These are phyloP conservation scores for Arenaria interpres DNA, from an alignment of 2,113 vertebrate species.

Conservation along the genomic window DNA sequence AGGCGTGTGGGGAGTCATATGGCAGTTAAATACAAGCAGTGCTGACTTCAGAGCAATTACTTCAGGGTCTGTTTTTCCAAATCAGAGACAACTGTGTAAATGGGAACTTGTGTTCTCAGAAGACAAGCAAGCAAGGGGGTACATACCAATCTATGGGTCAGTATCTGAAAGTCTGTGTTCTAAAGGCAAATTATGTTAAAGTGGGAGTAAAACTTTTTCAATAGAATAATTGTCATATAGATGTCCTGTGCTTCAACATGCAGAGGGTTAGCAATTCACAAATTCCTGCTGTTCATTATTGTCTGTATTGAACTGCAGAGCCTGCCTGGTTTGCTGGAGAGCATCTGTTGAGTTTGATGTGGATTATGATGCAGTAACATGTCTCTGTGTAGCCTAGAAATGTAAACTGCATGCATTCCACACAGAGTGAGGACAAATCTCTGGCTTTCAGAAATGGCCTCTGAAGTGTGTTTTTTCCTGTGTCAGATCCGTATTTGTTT, in stretches of 20 bases:
- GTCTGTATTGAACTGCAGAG: background rate
- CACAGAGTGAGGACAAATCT: background rate
- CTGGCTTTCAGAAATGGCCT: background rate
- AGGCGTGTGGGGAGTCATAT: background rate
- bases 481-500: background rate
- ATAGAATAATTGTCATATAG: background rate
- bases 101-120: background rate
- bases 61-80: background rate
- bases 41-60: background rate
- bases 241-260: background rate
- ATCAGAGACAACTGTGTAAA: background rate
- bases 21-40: background rate
- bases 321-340: background rate
- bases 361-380: background rate
- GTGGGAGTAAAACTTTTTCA: background rate
- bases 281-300: background rate
- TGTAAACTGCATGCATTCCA: background rate
- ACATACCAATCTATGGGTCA: background rate
- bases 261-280: background rate
- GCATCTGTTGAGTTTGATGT: background rate
- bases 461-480: background rate
- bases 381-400: background rate
- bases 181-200: background rate
- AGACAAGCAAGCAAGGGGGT: background rate
- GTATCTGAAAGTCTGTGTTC: background rate